Evolutionary conservation across 2,888 invertebrate species (phyloP).

Genomic region (Andrena hattorfiana): DNA sequence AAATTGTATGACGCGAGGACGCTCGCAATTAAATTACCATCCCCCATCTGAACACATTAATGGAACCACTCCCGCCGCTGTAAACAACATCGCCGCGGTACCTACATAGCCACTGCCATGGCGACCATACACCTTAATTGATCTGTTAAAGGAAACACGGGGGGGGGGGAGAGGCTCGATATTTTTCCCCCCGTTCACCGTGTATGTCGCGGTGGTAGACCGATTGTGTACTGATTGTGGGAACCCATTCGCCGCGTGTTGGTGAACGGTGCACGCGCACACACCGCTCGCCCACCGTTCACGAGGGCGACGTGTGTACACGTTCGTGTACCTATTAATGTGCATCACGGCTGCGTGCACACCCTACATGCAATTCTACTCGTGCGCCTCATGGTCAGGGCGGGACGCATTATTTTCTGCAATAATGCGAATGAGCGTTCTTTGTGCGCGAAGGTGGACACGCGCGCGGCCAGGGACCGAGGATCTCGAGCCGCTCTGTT

Average conservation of each 20-base stretch:
- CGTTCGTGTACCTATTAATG: conserved; percentile 62
- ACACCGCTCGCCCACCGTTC: conserved; percentile 9
- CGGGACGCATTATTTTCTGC: conserved; percentile 67
- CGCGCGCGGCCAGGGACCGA: conserved; percentile 28
- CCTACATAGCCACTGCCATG: no score
- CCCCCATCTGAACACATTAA: no score
- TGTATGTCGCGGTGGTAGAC: conserved; percentile 54
- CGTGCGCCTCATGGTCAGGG: conserved; percentile 69
- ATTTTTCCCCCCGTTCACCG: conserved; percentile 51
- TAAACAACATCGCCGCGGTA: background rate
- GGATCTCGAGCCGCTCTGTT: conserved; percentile 13
- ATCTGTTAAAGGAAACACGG: conserved; percentile 14
- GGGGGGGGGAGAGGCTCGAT: background rate
- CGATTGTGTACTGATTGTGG: conserved; percentile 70
- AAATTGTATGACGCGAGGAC: no score
- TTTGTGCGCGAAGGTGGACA: conserved; percentile 58
- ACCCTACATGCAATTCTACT: conserved; percentile 69
- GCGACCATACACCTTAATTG: conserved; percentile 10
- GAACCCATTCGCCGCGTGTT: conserved; percentile 63
- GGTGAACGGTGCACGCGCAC: conserved; percentile 49
- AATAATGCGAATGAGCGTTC: conserved; percentile 56
- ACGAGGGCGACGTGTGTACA: conserved; percentile 41
- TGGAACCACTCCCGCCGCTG: no score
- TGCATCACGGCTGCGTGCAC: conserved; percentile 75
- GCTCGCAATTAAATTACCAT: no score